These are phyloP conservation scores for Corbicula japonica DNA, from an alignment of 2,888 invertebrate species.

Conservation along the genomic window DNA sequence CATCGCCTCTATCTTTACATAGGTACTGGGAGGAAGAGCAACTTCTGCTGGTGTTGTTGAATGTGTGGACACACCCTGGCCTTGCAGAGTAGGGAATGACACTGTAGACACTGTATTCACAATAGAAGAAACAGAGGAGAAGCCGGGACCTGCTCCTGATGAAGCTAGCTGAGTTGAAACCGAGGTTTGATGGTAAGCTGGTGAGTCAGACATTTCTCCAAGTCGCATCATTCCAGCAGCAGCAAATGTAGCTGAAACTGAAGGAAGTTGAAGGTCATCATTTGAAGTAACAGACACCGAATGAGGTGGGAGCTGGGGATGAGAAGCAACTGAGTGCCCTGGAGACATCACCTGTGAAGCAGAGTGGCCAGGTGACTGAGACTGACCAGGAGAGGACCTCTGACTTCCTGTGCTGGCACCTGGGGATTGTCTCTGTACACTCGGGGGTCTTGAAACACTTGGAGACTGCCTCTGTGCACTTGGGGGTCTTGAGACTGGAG, in stretches of 20 bases:
- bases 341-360: neutral
- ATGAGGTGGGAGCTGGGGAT: conserved; percentile 17
- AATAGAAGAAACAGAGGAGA: conserved; percentile 64
- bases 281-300: conserved; percentile 5
- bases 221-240: conserved; percentile 65
- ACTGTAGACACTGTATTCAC: conserved; percentile 65
- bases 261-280: conserved; percentile 57
- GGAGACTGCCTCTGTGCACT: conserved; percentile 33
- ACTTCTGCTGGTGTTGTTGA: conserved; percentile 51
- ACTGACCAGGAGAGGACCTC: conserved; percentile 37
- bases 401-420: conserved; percentile 17
- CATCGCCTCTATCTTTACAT: conserved; percentile 38
- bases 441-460: conserved; percentile 29
- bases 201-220: conserved; percentile 39
- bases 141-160: conserved; percentile 35
- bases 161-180: conserved; percentile 4
- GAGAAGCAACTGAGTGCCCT: neutral
- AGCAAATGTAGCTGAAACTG: conserved; percentile 67
- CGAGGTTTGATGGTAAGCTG: conserved; percentile 16
- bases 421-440: conserved; percentile 43
- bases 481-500: conserved; percentile 45
- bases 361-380: conserved; percentile 32
- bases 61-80: conserved; percentile 14
- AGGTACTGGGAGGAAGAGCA: conserved; percentile 55
- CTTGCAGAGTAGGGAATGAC: conserved; percentile 50